Base-by-base conservation (phyloP, 2,113 vertebrate genomes). In the Beaufortia kweichowensis region DNA sequence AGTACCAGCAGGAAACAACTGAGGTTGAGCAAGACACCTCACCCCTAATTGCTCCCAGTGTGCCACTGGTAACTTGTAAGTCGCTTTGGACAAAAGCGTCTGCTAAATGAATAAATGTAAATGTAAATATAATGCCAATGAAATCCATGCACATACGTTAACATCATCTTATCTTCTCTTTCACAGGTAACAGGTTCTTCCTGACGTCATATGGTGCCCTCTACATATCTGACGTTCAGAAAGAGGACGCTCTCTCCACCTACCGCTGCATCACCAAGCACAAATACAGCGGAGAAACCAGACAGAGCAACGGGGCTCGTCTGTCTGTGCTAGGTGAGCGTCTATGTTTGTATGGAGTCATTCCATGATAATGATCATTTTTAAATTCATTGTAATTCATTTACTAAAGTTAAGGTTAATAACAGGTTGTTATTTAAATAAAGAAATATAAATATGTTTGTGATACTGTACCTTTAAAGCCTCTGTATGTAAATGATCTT, bases 251-350 rank as follows among this genome's bases (percentile, higher is more conserved):
- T 79, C 94, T 98, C 82, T 99, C 96, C 85, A 98, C 96, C 85
- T 98, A 98, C 87, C 94, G 97, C 90, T 99, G 97, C 92, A 96
- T 98, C 90, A 98, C 97, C 90, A 96, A 95, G 91, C 97, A 99
- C 94, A 98, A 98, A 82, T 98, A 99, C 88, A 99, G 96, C 15
- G 96, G 97, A 78, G 97, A 99, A 91, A 98, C 96, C 12, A 92
- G 97, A 53, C 96, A 99, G 91, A 98, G 97, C 92, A 99, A 98
- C 9, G 96, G 96, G 48, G 97, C 96, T 84, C 89, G 97, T 31
- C 97, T 99, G 83, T 98, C 96, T 0, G 96, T 98, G 89, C 94
- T 96, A 92, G 97, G 97, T 99, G 88, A 60, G 94, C 19, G 3
- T 50, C 0, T 7, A n/a, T 0, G 6, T 53, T 48, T 17, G 17